These are phyloP conservation scores for Sebastes iracundus DNA, from an alignment of 2,797 vertebrate genomes.

Conservation along the genomic window DNA sequence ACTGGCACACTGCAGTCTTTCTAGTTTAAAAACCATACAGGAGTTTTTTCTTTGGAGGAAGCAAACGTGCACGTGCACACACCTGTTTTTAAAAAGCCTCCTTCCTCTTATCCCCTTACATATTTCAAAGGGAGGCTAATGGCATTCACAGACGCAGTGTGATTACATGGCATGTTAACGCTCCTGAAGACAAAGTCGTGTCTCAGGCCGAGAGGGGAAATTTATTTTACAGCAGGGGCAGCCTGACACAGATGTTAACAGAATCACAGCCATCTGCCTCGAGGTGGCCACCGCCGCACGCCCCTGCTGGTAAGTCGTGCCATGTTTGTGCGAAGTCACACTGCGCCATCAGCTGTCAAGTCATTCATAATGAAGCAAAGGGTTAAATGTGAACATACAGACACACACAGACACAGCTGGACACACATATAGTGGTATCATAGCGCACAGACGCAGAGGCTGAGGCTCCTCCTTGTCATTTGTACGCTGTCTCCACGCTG, in stretches of 20 bases:
- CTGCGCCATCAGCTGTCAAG: slow-evolving; percentile 35
- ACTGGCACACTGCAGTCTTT: neutral
- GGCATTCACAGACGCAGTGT: slow-evolving; percentile 63
- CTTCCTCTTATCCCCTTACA: slow-evolving; percentile 20
- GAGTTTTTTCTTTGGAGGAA: slow-evolving; percentile 1
- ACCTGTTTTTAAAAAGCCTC: slow-evolving; percentile 58
- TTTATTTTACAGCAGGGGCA: slow-evolving; percentile 70
- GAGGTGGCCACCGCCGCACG: slow-evolving; percentile 19
- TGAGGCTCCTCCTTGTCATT: slow-evolving; percentile 22
- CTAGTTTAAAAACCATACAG: neutral
- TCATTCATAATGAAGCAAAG: slow-evolving; percentile 29
- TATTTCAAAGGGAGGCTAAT: slow-evolving; percentile 62
- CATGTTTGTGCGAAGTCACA: slow-evolving; percentile 40
- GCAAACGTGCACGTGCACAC: slow-evolving; percentile 7
- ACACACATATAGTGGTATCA: neutral
- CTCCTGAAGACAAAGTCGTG: slow-evolving; percentile 60
- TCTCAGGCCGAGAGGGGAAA: slow-evolving; percentile 59
- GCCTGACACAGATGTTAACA: slow-evolving; percentile 76
- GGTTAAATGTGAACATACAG: slow-evolving; percentile 25
- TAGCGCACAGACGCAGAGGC: neutral
- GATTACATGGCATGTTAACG: slow-evolving; percentile 72
- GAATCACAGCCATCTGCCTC: slow-evolving; percentile 72
- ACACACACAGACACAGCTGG: neutral
- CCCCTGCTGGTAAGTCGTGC: slow-evolving; percentile 16
- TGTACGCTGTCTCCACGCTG: neutral